Evolutionary conservation across 2,888 invertebrate genomes (phyloP).

Genomic region (Melitaea athalia): DNA sequence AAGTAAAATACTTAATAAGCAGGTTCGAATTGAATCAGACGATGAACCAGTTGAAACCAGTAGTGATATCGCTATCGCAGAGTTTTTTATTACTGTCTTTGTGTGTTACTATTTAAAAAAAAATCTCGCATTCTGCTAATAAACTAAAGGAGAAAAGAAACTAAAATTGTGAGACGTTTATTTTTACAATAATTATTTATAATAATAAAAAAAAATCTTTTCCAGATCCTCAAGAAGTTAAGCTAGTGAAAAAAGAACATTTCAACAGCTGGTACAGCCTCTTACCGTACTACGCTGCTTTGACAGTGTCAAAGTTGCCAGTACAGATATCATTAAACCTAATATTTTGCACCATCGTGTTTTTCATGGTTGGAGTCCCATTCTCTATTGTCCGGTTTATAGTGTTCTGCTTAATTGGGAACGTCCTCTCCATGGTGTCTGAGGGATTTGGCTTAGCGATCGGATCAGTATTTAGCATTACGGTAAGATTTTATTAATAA

Average conservation of each 20-base stretch:
- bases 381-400: constrained; percentile 84
- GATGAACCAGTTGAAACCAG: too few species aligned
- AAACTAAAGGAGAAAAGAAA: too few species aligned
- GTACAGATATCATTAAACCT: constrained; percentile 82
- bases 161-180: not conserved
- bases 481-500: constrained; percentile 67
- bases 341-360: constrained; percentile 83
- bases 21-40: too few species aligned
- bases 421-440: constrained; percentile 87
- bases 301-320: constrained; percentile 84
- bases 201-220: not conserved
- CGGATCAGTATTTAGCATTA: constrained; percentile 86
- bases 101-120: too few species aligned
- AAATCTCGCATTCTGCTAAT: too few species aligned
- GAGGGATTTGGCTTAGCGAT: constrained; percentile 91
- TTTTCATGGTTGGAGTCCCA: constrained; percentile 87
- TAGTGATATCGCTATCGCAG: too few species aligned
- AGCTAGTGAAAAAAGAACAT: constrained; percentile 86
- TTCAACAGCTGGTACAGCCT: constrained; percentile 87
- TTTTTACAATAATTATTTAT: not conserved
- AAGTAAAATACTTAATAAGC: too few species aligned
- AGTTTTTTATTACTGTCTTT: too few species aligned
- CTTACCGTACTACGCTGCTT: constrained; percentile 84
- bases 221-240: constrained; percentile 86
- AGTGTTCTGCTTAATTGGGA: constrained; percentile 85